A percentile compares a stretch with the other conserved stretches of the same genome.
These are phyloP conservation scores for Uromys caudimaculatus DNA, from an alignment of 2,797 vertebrate genomes.

Conservation along the genomic window DNA sequence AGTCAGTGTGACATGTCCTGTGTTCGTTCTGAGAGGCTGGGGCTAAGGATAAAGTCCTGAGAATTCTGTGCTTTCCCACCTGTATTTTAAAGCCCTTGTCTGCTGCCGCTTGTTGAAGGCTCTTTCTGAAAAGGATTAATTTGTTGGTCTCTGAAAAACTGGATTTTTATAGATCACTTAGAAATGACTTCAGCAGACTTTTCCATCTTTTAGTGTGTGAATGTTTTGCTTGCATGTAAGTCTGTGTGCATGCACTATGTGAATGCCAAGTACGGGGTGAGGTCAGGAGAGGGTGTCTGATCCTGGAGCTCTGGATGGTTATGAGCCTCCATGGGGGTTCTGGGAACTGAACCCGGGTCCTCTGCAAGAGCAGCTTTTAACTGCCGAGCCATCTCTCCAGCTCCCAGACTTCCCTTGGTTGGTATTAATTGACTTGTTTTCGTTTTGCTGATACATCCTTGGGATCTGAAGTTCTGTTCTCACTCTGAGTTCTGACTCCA, in stretches of 20 bases:
- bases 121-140: not conserved
- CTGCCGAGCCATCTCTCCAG: not conserved
- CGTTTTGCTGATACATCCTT: not conserved
- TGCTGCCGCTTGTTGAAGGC: not conserved
- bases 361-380: not conserved
- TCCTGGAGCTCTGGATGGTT: not conserved
- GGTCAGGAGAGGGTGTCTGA: not conserved
- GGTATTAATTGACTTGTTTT: not conserved
- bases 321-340: not conserved
- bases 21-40: not conserved
- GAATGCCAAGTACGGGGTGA: not conserved
- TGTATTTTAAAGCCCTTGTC: not conserved
- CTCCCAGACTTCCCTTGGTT: not conserved
- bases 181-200: not conserved
- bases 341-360: too few species aligned
- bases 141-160: not conserved
- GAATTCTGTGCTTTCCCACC: not conserved
- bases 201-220: not conserved
- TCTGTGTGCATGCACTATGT: not conserved
- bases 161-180: not conserved
- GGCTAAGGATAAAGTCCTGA: not conserved
- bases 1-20: not conserved
- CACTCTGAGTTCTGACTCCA: not conserved
- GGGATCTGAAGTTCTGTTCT: not conserved
- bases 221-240: not conserved